Percentiles rank a stretch among this genome's conserved stretches.
These are phyloP conservation scores for Ophioninae sp. DNA, from an alignment of 2,888 invertebrate genomes.

Conservation along the genomic window DNA sequence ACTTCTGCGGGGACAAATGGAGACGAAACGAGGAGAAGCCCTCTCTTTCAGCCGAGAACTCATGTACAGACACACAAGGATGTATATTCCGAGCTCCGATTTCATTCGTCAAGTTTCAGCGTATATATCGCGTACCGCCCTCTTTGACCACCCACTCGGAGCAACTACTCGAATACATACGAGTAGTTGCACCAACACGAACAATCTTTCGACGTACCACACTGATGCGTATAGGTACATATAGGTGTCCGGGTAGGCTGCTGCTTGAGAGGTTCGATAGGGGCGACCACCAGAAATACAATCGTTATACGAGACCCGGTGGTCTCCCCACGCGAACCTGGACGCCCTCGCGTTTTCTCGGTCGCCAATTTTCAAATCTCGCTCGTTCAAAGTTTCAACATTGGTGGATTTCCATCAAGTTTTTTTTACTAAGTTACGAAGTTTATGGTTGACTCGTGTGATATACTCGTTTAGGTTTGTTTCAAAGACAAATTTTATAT, in stretches of 20 bases:
- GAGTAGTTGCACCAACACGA: slow-evolving; percentile 60
- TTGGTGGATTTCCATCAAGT: background rate
- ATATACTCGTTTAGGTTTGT: background rate
- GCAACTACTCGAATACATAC: slow-evolving; percentile 65
- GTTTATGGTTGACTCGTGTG: background rate
- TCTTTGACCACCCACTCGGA: slow-evolving; percentile 66
- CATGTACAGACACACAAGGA: background rate
- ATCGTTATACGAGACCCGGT: slow-evolving; percentile 26
- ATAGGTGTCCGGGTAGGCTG: background rate
- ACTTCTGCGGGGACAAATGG: slow-evolving; percentile 71
- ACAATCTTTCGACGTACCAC: slow-evolving; percentile 56
- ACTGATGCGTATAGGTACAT: slow-evolving; percentile 17
- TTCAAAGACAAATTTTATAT: no score
- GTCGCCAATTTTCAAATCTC: background rate
- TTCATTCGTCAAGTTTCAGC: slow-evolving; percentile 44
- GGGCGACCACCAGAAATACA: slow-evolving; percentile 35
- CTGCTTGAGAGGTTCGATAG: slow-evolving; percentile 46
- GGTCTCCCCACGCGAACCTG: background rate
- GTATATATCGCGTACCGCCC: slow-evolving; percentile 50
- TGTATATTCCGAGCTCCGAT: slow-evolving; percentile 41
- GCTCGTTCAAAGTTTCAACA: background rate
- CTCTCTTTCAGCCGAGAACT: slow-evolving; percentile 51
- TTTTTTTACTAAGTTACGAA: background rate
- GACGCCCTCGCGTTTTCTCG: background rate
- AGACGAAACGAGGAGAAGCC: slow-evolving; percentile 70